These are phyloP conservation scores for Erithacus rubecula DNA, from an alignment of 2,797 vertebrate genomes.

Conservation along the genomic window DNA sequence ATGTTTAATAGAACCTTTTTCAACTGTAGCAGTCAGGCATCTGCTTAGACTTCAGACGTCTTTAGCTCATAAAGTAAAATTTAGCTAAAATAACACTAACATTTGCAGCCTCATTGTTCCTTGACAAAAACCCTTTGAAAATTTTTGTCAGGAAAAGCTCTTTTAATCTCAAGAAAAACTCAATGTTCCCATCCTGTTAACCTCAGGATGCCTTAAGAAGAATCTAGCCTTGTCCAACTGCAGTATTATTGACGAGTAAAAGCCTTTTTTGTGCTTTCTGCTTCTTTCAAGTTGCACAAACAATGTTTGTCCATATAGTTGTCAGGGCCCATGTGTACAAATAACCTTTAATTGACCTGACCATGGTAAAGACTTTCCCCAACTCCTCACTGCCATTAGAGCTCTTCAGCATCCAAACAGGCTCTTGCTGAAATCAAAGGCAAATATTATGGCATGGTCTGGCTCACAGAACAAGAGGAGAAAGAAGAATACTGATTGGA, in stretches of 20 bases:
- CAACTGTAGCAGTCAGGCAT: not conserved
- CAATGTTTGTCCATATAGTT: not conserved
- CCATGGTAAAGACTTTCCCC: not conserved
- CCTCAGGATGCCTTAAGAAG: not conserved
- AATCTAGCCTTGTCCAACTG: not conserved
- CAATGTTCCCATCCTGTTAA: not conserved
- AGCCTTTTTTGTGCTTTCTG: not conserved
- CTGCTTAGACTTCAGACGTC: not conserved
- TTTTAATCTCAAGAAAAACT: not conserved
- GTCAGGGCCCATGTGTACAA: not conserved
- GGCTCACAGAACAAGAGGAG: not conserved
- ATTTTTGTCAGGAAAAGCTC: not conserved
- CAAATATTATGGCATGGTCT: not conserved
- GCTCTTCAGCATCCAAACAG: not conserved
- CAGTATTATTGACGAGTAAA: not conserved
- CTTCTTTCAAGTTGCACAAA: not conserved
- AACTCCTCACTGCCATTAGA: not conserved
- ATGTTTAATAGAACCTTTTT: not conserved
- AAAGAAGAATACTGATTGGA: not conserved
- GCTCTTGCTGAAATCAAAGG: not conserved
- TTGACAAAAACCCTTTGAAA: constrained; percentile 9
- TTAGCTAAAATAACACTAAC: not conserved
- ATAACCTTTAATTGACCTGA: not conserved
- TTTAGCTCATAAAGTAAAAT: not conserved
- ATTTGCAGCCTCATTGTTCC: not conserved